These are phyloP conservation scores for Ophthalmolycus amberensis DNA, from an alignment of 2,113 vertebrate species.

Conservation along the genomic window DNA sequence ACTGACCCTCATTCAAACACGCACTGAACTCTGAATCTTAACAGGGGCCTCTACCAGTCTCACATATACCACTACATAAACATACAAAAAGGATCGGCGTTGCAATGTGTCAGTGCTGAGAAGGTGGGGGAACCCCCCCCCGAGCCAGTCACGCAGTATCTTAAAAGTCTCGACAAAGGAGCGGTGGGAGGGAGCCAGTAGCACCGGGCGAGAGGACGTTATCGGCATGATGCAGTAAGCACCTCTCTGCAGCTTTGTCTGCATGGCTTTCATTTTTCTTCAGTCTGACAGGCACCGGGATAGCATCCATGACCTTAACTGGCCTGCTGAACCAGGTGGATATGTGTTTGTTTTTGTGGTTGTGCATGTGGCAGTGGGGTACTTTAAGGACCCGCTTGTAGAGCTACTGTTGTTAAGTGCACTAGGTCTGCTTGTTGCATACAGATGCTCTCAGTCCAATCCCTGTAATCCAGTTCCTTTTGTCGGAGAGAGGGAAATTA, in stretches of 20 bases:
- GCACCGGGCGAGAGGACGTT: slow-evolving; percentile 43
- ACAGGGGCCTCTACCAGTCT: background rate
- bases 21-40: background rate
- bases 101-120: slow-evolving; percentile 1
- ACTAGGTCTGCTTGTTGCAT: slow-evolving; percentile 56
- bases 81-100: background rate
- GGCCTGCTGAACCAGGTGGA: slow-evolving; percentile 32
- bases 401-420: slow-evolving; percentile 49
- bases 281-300: slow-evolving; percentile 49
- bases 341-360: slow-evolving; percentile 36
- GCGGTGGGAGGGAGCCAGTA: slow-evolving; percentile 26
- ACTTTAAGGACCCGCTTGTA: slow-evolving; percentile 49
- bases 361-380: slow-evolving; percentile 28
- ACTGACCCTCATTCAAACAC: background rate
- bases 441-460: slow-evolving; percentile 54
- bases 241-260: slow-evolving; percentile 39
- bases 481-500: slow-evolving; percentile 20
- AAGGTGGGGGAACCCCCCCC: background rate
- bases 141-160: slow-evolving; percentile 22
- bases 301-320: slow-evolving; percentile 50
- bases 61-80: background rate
- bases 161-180: slow-evolving; percentile 39
- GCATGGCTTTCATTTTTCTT: slow-evolving; percentile 60
- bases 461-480: slow-evolving; percentile 53
- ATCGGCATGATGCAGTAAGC: slow-evolving; percentile 68